A percentile compares a stretch with the other conserved stretches of the same genome.
phyloP scores from a whole-genome alignment of 2,113 vertebrate genomes.

The Edolisoma coerulescens region DNA sequence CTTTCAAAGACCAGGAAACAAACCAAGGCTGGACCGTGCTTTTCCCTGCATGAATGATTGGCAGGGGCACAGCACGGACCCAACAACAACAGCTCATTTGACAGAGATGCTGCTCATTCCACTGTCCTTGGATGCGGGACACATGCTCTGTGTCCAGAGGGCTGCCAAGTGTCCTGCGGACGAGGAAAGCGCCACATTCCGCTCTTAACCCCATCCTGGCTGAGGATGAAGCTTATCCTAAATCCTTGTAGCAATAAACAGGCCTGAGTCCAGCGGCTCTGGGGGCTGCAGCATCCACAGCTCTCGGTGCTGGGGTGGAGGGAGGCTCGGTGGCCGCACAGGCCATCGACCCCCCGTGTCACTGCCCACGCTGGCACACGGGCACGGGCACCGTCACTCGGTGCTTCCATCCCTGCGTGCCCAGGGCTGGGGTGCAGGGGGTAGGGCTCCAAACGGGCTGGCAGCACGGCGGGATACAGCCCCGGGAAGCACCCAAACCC shows the following conservation, averaged over 20 bases:
- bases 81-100: neutral
- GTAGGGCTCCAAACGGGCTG: neutral
- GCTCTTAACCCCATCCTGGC: neutral
- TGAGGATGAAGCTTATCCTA: neutral
- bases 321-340: neutral
- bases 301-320: neutral
- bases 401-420: neutral
- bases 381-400: neutral
- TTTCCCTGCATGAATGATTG: neutral
- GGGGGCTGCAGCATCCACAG: neutral
- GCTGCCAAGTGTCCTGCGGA: neutral
- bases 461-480: neutral
- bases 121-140: accelerated
- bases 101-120: neutral
- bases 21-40: neutral
- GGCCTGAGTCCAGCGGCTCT: accelerated
- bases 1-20: neutral
- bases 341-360: neutral
- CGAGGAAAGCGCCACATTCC: accelerated
- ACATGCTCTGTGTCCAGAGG: neutral
- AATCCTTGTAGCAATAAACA: neutral
- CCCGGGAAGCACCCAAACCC: neutral
- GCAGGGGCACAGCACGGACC: neutral
- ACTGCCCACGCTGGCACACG: neutral
- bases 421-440: neutral